These are phyloP conservation scores for Dexiosoma caninum DNA, from an alignment of 2,888 invertebrate species.

Conservation along the genomic window DNA sequence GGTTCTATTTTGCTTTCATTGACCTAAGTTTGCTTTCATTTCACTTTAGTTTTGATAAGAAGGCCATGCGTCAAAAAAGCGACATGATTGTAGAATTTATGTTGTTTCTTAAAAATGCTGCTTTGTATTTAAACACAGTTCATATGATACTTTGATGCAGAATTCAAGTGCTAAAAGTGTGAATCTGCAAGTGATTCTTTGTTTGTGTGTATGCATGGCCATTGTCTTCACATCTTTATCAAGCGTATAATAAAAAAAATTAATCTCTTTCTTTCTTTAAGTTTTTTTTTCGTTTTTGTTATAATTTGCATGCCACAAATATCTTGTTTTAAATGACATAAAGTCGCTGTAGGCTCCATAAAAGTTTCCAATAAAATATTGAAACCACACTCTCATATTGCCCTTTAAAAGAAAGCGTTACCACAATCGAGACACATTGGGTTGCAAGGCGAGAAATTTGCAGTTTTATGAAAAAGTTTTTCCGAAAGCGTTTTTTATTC, in stretches of 20 bases:
- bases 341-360: conserved; percentile 43
- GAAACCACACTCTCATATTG: neutral
- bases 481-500: no score
- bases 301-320: conserved; percentile 21
- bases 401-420: conserved; percentile 18
- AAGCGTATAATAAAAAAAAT: conserved; percentile 20
- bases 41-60: conserved; percentile 44
- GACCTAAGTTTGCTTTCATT: conserved; percentile 58
- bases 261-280: conserved; percentile 34
- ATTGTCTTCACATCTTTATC: conserved; percentile 25
- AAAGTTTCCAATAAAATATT: conserved; percentile 26
- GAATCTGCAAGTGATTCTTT: neutral
- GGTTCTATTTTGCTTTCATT: conserved; percentile 58
- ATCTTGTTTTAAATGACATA: conserved; percentile 50
- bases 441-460: neutral
- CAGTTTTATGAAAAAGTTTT: no score
- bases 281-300: neutral
- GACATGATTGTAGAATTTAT: neutral
- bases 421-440: neutral
- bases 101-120: neutral
- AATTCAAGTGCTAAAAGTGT: neutral
- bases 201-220: neutral
- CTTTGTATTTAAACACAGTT: no score
- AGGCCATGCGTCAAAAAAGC: neutral
- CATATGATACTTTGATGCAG: neutral